Base-by-base conservation (phyloP, 2,888 invertebrate species). In the Acanthosepion pharaonis region DNA sequence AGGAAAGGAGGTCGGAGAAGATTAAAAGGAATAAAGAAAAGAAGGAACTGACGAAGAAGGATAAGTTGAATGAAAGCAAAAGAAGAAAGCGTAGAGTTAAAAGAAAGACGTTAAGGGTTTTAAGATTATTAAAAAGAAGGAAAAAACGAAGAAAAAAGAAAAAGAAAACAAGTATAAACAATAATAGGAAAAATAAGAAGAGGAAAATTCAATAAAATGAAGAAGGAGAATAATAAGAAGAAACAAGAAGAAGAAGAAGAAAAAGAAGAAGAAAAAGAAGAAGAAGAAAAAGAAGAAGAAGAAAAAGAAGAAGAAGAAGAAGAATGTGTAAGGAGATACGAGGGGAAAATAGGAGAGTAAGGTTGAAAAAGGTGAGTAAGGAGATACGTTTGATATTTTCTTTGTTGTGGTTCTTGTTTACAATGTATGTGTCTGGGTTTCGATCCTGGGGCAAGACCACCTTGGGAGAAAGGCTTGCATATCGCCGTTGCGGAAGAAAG, bases 341-440 rank as follows among this genome's bases (percentile, higher is more conserved):
- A n/a, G n/a, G 3, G 78, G n/a, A 33, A 33, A 59, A 33, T 15
- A n/a, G 78, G 11, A 15, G 78, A n/a, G 78, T 33, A 78, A 78
- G 11, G 78, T n/a, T 33, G n/a, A 78, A 15, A n/a, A 33, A 78
- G 78, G 78, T 33, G 78, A 78, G 78, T 78, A 78, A 78, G n/a
- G 78, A 11, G 78, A 78, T 33, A 78, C n/a, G 78, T 78, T 78
- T 78, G 78, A 78, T 78, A 78, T 78, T 78, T 78, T 78, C 78
- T 78, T 78, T 78, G n/a, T 78, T 78, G 78, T 78, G 78, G n/a
- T 33, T 33, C 78, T 78, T 78, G 78, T 78, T 78, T 78, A 78
- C 33, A 15, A 78, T 11, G n/a, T 11, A 78, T 78, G n/a, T n/a
- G n/a, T 78, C 78, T 78, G n/a, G 78, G 78, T 78, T 78, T 78